Evolutionary conservation across 1,140 invertebrate genomes (phyloP).

Genomic region (Globodera ellingtonae): DNA sequence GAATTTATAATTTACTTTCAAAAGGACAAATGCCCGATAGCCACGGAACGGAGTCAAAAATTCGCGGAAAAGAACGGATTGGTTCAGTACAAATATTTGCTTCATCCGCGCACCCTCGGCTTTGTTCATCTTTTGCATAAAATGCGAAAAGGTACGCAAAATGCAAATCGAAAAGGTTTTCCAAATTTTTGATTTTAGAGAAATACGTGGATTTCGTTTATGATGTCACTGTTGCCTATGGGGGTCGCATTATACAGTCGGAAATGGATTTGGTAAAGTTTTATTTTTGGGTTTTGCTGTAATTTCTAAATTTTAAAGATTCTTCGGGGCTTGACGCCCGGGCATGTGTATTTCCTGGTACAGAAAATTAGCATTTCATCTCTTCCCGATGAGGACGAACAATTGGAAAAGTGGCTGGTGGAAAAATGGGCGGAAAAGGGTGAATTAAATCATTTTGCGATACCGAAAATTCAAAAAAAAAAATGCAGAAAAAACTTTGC

Average conservation of each 20-base stretch:
- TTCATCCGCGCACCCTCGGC: conserved; percentile 84
- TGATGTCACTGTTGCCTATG: conserved; percentile 79
- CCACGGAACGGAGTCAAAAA: conserved; percentile 75
- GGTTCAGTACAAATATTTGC: conserved; percentile 74
- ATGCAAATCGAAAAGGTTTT: neutral
- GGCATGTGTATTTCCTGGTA: conserved; percentile 76
- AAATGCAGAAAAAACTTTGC: neutral
- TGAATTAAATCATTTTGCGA: conserved; percentile 69
- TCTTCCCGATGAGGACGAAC: conserved; percentile 68
- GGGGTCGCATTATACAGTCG: conserved; percentile 73
- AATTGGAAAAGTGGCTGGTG: conserved; percentile 72
- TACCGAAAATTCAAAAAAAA: neutral
- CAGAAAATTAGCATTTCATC: conserved; percentile 70
- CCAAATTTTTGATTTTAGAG: conserved; percentile 60
- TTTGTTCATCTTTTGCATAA: conserved; percentile 76
- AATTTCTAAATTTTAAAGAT: conserved; percentile 25
- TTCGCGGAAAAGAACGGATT: conserved; percentile 76
- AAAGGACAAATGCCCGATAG: conserved; percentile 75
- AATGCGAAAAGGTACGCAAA: conserved; percentile 71
- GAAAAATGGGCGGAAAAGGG: conserved; percentile 78
- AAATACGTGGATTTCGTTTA: conserved; percentile 76
- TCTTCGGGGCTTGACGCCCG: conserved; percentile 72
- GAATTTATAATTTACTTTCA: neutral
- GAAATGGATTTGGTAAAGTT: conserved; percentile 72
- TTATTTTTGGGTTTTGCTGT: conserved; percentile 26